Evolutionary conservation across 2,888 invertebrate species (phyloP), one percentile per base, ranked within the genome.

Genomic region (Camptogramma bilineatum): DNA sequence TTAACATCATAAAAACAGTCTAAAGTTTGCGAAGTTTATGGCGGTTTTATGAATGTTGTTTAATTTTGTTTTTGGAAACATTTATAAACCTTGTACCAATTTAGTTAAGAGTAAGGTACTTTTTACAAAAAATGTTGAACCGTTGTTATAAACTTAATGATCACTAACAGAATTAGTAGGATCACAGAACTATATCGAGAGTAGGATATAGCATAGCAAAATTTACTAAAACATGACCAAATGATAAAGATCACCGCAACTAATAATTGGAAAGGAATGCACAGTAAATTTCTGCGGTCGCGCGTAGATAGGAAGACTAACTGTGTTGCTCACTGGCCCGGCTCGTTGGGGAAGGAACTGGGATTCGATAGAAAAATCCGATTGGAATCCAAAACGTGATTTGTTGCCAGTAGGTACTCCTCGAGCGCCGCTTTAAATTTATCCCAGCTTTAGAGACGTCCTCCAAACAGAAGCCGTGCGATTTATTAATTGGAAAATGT

Each of bases 361-460:
- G 76, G 76, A 84, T 83, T 84, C 80, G 75, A 84, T 82, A 78
- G 79, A 83, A 81, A 80, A 82, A 81, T 79, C 76, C 77, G 76
- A 82, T 80, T 80, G 80, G 80, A 82, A 83, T 83, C 77, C 78
- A 78, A 77, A 82, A 73, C 74, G 78, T 79, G 80, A 81, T 82
- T 84, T 78, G 78, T 79, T 77, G 76, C 72, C 63, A 62, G 62
- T 48, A 48, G 55, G 21, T 60, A 65, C 70, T 67, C 48, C 34
- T 42, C 64, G 54, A 68, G 65, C 59, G 62, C 56, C 64, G 52
- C 46, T 71, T 67, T 61, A 68, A 66, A 70, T 69, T 69, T 68
- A 68, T 70, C 64, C 65, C 54, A 52, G 42, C 64, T 58, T 51
- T 48, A 61, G 46, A 46, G 44, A 52, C 44, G 21, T 48, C 50